These are phyloP conservation scores for Escarpia spicata DNA, from an alignment of 2,888 invertebrate species.

Conservation along the genomic window DNA sequence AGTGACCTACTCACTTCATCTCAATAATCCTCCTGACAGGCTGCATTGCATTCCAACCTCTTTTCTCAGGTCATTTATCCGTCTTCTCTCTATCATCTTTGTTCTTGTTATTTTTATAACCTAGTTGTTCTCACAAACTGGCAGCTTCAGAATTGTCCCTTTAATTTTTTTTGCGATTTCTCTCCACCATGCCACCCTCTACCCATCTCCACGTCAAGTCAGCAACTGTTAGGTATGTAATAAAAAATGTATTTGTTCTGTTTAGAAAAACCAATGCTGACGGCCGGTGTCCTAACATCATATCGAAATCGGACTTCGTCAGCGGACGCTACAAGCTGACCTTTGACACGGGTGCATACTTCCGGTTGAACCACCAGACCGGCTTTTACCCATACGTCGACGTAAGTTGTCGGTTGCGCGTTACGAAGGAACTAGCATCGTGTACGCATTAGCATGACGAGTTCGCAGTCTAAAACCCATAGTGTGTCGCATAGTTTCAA, in stretches of 20 bases:
- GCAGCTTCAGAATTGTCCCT: too few species aligned
- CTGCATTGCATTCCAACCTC: too few species aligned
- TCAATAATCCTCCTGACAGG: too few species aligned
- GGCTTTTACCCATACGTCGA: slow-evolving; percentile 55
- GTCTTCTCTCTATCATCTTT: too few species aligned
- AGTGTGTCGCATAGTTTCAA: too few species aligned
- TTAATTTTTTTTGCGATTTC: too few species aligned
- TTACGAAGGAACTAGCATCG: not conserved
- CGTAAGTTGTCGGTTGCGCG: not conserved
- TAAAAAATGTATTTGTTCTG: not conserved
- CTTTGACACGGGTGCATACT: slow-evolving; percentile 50
- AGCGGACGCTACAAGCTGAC: slow-evolving; percentile 43
- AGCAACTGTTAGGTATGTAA: not conserved
- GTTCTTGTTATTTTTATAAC: too few species aligned
- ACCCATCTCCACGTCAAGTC: too few species aligned
- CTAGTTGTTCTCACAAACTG: too few species aligned
- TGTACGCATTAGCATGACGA: not conserved
- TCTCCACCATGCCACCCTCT: too few species aligned
- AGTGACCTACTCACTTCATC: too few species aligned
- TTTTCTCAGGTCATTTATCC: too few species aligned
- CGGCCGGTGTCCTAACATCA: slow-evolving; percentile 32
- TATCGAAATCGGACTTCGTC: slow-evolving; percentile 31
- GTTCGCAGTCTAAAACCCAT: not conserved
- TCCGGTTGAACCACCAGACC: slow-evolving; percentile 36
- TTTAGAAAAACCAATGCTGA: slow-evolving; percentile 34